Conservation (phyloP, 2,888 invertebrate genomes). For the Lathronympha strigana region DNA sequence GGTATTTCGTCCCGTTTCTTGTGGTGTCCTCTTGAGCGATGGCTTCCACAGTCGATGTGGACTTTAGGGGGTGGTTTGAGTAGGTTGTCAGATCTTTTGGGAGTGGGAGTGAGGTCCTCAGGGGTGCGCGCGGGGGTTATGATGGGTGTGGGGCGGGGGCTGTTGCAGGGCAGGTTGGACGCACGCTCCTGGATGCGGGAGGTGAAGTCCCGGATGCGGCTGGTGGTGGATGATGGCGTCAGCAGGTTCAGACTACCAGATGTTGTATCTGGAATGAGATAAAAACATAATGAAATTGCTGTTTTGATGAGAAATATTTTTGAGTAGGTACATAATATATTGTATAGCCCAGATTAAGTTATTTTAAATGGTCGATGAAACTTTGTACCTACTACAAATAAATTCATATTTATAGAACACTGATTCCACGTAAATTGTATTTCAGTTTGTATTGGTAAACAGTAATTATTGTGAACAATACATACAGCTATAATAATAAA, state of each 20-base stretch:
- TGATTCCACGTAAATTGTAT: no score
- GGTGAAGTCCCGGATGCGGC: slow-evolving; percentile 83
- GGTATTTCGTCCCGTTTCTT: slow-evolving; percentile 73
- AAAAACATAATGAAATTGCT: background rate
- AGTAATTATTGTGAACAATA: no score
- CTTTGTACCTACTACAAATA: no score
- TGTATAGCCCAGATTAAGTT: no score
- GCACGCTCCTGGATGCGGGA: slow-evolving; percentile 84
- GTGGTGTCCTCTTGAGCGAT: slow-evolving; percentile 69
- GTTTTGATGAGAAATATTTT: no score
- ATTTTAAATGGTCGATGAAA: no score
- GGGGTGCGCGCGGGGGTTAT: slow-evolving; percentile 64
- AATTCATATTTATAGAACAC: no score
- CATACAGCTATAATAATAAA: no score
- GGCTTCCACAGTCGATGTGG: slow-evolving; percentile 67
- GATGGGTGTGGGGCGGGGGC: slow-evolving; percentile 57
- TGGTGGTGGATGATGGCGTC: slow-evolving; percentile 85
- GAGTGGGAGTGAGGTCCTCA: slow-evolving; percentile 63
- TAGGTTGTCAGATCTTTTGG: slow-evolving; percentile 67
- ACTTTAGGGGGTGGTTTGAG: slow-evolving; percentile 76
- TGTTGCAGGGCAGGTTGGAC: slow-evolving; percentile 61
- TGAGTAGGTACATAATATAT: no score
- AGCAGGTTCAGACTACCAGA: slow-evolving; percentile 86
- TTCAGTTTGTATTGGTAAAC: no score
- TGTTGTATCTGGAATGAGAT: slow-evolving; percentile 79